Evolutionary conservation across 2,888 invertebrate species (phyloP).

Genomic region (Digitonthophagus gazella): DNA sequence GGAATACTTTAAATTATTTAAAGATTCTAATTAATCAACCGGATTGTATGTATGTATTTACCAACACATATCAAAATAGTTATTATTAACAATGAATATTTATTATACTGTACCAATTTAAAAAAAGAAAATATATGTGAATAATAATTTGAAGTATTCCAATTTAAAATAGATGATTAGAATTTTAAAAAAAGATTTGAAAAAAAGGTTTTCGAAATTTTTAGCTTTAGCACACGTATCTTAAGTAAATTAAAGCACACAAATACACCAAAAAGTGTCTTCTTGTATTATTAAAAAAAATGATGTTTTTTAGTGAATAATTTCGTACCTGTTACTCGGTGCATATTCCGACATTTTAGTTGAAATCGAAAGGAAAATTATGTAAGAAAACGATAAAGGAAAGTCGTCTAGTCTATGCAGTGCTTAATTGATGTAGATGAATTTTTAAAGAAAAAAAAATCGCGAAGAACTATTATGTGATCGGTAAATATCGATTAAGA

Average conservation of each 20-base stretch:
- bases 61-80: background rate
- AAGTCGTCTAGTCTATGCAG: conserved; percentile 32
- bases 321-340: conserved; percentile 29
- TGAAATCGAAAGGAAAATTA: conserved; percentile 22
- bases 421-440: conserved; percentile 30
- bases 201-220: conserved; percentile 5
- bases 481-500: conserved; percentile 48
- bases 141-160: conserved; percentile 4
- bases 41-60: too few species aligned
- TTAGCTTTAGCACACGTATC: conserved; percentile 23
- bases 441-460: conserved; percentile 30
- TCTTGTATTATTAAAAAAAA: conserved; percentile 36
- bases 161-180: background rate
- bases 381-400: conserved; percentile 36
- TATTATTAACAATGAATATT: background rate
- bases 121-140: background rate
- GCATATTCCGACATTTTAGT: conserved; percentile 27
- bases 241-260: conserved; percentile 35
- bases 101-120: background rate
- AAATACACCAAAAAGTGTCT: conserved; percentile 51
- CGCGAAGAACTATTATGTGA: conserved; percentile 41
- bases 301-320: conserved; percentile 23
- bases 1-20: conserved; percentile 3
- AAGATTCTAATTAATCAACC: background rate
- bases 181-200: background rate